phyloP scores from a whole-genome alignment of 1,140 invertebrate species.

The Leptopilina clavipes region DNA sequence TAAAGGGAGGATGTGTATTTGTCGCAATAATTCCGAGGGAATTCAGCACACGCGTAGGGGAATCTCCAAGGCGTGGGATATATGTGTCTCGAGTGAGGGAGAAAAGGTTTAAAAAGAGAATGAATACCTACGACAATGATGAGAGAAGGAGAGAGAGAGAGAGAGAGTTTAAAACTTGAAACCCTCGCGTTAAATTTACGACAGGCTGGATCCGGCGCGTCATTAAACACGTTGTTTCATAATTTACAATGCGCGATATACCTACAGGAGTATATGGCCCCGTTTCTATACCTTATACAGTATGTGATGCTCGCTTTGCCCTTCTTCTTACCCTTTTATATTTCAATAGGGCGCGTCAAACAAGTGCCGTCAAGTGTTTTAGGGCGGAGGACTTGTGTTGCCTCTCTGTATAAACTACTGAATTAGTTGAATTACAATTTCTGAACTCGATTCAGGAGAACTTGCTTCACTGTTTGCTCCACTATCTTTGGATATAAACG shows the following conservation, averaged over 20 bases:
- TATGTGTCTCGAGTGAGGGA: slow-evolving; percentile 10
- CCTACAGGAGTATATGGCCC: slow-evolving; percentile 34
- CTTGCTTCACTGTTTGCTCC: neutral
- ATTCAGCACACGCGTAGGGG: slow-evolving; percentile 35
- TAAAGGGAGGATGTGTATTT: slow-evolving; percentile 26
- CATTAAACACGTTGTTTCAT: slow-evolving; percentile 75
- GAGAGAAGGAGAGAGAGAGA: slow-evolving; percentile 64
- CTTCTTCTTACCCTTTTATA: slow-evolving; percentile 43
- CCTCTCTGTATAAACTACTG: too few relatives aligned
- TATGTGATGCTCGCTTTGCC: slow-evolving; percentile 22
- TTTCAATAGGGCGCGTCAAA: slow-evolving; percentile 18
- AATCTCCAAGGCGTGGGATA: slow-evolving; percentile 48
- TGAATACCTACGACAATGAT: slow-evolving; percentile 51
- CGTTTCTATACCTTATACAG: neutral
- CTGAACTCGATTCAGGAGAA: slow-evolving; percentile 38
- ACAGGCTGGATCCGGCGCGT: slow-evolving; percentile 68
- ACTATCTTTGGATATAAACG: too few relatives aligned
- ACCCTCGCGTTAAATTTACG: slow-evolving; percentile 61
- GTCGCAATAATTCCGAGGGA: slow-evolving; percentile 32
- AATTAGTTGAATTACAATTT: slow-evolving; percentile 42
- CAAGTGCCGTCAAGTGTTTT: slow-evolving; percentile 38
- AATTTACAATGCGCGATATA: slow-evolving; percentile 64
- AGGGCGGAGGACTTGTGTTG: slow-evolving; percentile 25
- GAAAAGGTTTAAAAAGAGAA: slow-evolving; percentile 19
- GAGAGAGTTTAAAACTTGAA: slow-evolving; percentile 65